These are phyloP conservation scores for Tenthredo livida DNA, from an alignment of 2,888 invertebrate species.

Conservation along the genomic window DNA sequence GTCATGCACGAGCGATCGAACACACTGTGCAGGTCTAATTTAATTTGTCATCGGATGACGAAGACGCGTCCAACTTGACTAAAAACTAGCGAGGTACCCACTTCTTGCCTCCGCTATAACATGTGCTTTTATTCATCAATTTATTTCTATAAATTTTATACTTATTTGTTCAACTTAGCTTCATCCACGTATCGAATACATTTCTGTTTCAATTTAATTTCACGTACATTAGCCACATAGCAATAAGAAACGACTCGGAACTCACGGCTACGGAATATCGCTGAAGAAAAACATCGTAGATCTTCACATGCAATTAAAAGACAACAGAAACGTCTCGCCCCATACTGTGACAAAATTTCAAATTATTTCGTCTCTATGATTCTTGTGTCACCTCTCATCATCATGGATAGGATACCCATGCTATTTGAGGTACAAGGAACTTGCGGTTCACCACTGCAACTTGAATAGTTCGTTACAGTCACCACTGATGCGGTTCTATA, in stretches of 20 bases:
- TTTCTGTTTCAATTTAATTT: slow-evolving; percentile 18
- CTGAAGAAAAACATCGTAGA: background rate
- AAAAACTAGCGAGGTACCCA: background rate
- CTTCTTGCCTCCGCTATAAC: slow-evolving; percentile 4
- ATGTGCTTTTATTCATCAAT: slow-evolving; percentile 11
- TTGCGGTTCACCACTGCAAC: slow-evolving; percentile 34
- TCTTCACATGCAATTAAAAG: background rate
- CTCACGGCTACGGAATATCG: background rate
- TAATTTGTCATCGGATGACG: slow-evolving; percentile 44
- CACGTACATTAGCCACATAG: slow-evolving; percentile 10
- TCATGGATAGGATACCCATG: background rate
- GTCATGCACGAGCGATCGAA: slow-evolving; percentile 44
- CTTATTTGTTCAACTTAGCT: slow-evolving; percentile 25
- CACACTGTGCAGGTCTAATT: slow-evolving; percentile 23
- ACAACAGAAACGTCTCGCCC: background rate
- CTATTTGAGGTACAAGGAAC: slow-evolving; percentile 25
- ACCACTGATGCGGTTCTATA: slow-evolving; percentile 59
- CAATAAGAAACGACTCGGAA: background rate
- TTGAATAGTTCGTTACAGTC: slow-evolving; percentile 53
- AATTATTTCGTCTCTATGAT: background rate
- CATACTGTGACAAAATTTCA: background rate
- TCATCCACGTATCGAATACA: background rate
- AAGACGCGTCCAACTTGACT: slow-evolving; percentile 11
- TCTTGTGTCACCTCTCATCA: slow-evolving; percentile 12
- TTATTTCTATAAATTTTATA: slow-evolving; percentile 14